These are phyloP conservation scores for Chrysolina oricalcia DNA, from an alignment of 2,888 invertebrate species.

Conservation along the genomic window DNA sequence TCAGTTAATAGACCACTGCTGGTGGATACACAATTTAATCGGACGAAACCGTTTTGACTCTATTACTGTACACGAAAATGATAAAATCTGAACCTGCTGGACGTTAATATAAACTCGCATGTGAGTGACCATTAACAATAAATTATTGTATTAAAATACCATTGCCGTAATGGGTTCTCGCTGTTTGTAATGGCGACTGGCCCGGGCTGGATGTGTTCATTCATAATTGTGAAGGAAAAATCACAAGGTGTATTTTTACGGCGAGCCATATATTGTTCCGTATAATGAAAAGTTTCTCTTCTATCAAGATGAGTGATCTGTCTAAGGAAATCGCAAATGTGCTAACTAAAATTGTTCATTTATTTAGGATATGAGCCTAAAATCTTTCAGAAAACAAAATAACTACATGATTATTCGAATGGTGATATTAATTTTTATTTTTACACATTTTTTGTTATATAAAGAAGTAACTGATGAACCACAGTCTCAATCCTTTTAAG, in stretches of 20 bases:
- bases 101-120: conserved; percentile 60
- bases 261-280: not conserved
- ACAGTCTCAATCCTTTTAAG: too few relatives aligned
- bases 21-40: not conserved
- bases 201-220: conserved; percentile 58
- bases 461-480: too few relatives aligned
- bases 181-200: conserved; percentile 65
- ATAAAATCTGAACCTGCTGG: conserved; percentile 37
- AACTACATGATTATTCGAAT: too few relatives aligned
- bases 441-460: too few relatives aligned
- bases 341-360: too few relatives aligned
- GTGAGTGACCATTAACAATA: conserved; percentile 69
- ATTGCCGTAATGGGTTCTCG: conserved; percentile 68
- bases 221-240: conserved; percentile 61
- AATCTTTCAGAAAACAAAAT: too few relatives aligned
- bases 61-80: conserved; percentile 29
- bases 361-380: too few relatives aligned
- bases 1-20: not conserved
- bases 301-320: too few relatives aligned
- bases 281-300: too few relatives aligned
- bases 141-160: conserved; percentile 70
- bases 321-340: too few relatives aligned
- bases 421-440: too few relatives aligned
- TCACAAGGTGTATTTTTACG: not conserved
- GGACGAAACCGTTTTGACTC: not conserved